A percentile compares a stretch with the other conserved stretches of the same genome.
Conservation (phyloP, 2,888 invertebrate species). For the Cataglyphis cursor region DNA sequence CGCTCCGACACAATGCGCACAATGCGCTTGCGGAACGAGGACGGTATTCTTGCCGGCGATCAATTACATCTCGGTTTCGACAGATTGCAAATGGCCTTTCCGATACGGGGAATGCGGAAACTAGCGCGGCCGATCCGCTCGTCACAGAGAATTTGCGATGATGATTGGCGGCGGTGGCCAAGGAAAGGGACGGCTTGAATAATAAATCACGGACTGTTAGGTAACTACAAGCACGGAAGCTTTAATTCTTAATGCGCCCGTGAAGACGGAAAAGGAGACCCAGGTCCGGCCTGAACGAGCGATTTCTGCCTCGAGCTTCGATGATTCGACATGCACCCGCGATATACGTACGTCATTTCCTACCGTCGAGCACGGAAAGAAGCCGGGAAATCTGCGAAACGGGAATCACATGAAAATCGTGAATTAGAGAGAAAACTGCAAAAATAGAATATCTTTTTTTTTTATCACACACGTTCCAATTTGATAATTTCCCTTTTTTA, state of each 20-base stretch:
- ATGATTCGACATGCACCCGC: conserved; percentile 37
- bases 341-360: conserved; percentile 29
- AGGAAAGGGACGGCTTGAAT: conserved; percentile 77
- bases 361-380: conserved; percentile 9
- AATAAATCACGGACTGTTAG: conserved; percentile 77
- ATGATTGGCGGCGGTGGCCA: conserved; percentile 55
- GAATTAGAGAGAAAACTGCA: neutral
- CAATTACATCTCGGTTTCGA: conserved; percentile 53
- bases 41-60: conserved; percentile 41
- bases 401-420: neutral
- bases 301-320: conserved; percentile 52
- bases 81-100: conserved; percentile 54
- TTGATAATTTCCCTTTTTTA: neutral
- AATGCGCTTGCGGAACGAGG: conserved; percentile 9
- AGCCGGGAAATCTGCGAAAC: neutral
- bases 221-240: conserved; percentile 77
- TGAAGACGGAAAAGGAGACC: conserved; percentile 44
- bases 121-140: conserved; percentile 52
- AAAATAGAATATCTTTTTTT: neutral
- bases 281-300: conserved; percentile 45
- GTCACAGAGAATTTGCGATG: conserved; percentile 78
- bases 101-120: conserved; percentile 56
- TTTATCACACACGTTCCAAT: neutral
- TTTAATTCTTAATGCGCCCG: conserved; percentile 77
- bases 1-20: neutral